These are phyloP conservation scores for Sapayoa aenigma DNA, from an alignment of 2,113 vertebrate species.

Conservation along the genomic window DNA sequence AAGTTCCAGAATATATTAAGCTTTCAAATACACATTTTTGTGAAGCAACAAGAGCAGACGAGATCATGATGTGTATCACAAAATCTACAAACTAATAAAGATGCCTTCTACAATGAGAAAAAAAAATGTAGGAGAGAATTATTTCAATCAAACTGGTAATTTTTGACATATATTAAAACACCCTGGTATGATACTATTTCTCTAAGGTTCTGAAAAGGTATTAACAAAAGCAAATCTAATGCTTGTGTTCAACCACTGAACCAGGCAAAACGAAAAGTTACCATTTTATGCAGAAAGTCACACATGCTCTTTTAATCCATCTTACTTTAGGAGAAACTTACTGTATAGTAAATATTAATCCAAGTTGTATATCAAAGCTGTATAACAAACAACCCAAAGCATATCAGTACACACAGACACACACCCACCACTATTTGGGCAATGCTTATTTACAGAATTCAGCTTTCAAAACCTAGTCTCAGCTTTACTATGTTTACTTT, in stretches of 20 bases:
- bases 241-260: not conserved
- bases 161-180: not conserved
- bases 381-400: not conserved
- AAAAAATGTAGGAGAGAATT: not conserved
- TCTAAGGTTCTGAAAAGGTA: not conserved
- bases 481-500: slow-evolving; percentile 10
- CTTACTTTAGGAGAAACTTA: not conserved
- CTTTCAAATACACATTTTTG: not conserved
- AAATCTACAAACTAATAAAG: not conserved
- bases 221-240: not conserved
- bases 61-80: not conserved
- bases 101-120: not conserved
- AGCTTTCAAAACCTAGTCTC: not conserved
- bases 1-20: not conserved
- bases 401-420: not conserved
- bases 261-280: not conserved
- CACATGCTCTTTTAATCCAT: not conserved
- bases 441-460: slow-evolving; percentile 1
- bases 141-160: not conserved
- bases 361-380: not conserved
- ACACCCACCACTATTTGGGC: not conserved
- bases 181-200: not conserved
- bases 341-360: not conserved
- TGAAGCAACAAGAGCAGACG: not conserved
- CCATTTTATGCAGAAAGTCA: not conserved